Evolutionary conservation across 2,888 invertebrate genomes (phyloP).

Genomic region (Epirrita christyi): DNA sequence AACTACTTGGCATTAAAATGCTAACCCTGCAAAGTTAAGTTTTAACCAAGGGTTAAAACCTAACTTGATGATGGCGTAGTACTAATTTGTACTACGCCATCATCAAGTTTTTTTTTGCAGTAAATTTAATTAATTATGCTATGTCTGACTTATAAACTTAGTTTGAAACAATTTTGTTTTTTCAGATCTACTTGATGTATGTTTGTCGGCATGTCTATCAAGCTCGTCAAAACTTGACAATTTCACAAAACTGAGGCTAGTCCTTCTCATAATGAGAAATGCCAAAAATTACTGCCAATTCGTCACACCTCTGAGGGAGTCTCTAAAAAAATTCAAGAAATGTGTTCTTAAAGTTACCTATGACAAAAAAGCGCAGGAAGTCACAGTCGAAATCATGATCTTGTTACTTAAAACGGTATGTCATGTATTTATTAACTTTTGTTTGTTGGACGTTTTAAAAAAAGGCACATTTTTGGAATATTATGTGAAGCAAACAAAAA

Average conservation of each 20-base stretch:
- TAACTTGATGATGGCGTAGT: no score
- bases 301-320: slow-evolving; percentile 62
- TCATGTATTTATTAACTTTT: not conserved
- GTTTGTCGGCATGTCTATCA: slow-evolving; percentile 55
- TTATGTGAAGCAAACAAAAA: no score
- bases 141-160: no score
- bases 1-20: no score
- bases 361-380: slow-evolving; percentile 74
- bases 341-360: slow-evolving; percentile 56
- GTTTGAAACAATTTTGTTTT: no score
- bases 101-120: no score
- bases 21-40: no score
- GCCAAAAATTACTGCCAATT: slow-evolving; percentile 71
- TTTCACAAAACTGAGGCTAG: slow-evolving; percentile 68
- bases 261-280: slow-evolving; percentile 73
- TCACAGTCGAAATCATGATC: slow-evolving; percentile 64
- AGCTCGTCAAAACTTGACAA: slow-evolving; percentile 63
- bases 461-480: no score
- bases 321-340: slow-evolving; percentile 56
- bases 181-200: slow-evolving; percentile 70
- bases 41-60: no score
- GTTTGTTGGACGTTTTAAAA: no score
- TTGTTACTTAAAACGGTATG: slow-evolving; percentile 67
- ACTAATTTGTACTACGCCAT: no score
- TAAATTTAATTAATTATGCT: no score